Conservation (phyloP, 1,140 invertebrate genomes). For the Coenobita brevimanus region DNA sequence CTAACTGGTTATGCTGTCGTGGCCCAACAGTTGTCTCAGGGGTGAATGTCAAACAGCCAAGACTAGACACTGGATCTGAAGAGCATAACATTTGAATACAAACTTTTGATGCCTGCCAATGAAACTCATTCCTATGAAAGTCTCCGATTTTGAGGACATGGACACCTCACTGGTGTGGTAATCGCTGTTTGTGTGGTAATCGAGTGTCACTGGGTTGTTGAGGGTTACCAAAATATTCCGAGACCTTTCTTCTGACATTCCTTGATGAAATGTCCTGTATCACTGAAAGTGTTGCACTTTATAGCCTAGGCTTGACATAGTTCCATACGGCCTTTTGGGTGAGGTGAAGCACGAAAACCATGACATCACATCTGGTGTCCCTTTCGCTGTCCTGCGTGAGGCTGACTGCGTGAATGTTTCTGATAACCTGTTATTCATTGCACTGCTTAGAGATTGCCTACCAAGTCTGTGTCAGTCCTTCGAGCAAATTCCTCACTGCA, state of each 20-base stretch:
- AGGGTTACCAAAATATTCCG: not conserved
- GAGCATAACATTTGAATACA: no score
- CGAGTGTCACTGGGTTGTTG: not conserved
- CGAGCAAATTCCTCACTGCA: not conserved
- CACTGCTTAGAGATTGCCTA: not conserved
- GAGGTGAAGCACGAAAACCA: not conserved
- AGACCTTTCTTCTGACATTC: not conserved
- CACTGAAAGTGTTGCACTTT: not conserved
- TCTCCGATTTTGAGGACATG: not conserved
- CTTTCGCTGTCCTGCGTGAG: not conserved
- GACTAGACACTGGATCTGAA: not conserved
- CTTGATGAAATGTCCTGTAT: not conserved
- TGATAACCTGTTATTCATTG: not conserved
- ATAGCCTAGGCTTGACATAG: conserved; percentile 1
- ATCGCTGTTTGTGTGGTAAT: not conserved
- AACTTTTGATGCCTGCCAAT: no score
- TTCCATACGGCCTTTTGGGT: not conserved
- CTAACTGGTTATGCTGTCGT: not conserved
- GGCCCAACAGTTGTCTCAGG: not conserved
- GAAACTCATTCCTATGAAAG: no score
- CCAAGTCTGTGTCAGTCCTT: not conserved
- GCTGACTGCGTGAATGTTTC: not conserved
- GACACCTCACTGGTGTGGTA: not conserved
- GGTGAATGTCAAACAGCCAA: not conserved
- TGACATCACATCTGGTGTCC: not conserved